Percentiles rank a stretch among this genome's conserved stretches.
Conservation (phyloP, 2,888 invertebrate species). For the Cerastis rubricosa region DNA sequence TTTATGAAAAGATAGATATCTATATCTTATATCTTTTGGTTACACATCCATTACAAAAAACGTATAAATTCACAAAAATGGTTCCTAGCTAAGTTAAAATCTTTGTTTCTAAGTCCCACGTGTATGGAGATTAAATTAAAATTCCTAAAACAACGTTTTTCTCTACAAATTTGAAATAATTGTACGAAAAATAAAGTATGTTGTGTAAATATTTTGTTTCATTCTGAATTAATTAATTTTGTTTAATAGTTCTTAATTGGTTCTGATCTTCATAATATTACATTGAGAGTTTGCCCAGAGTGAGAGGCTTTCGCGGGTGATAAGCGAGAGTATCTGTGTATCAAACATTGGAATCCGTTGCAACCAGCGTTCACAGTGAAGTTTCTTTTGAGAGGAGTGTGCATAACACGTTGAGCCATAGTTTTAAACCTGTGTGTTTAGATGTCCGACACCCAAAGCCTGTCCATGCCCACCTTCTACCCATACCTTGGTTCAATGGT, state of each 20-base stretch:
- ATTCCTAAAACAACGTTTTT: background rate
- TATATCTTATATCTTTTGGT: background rate
- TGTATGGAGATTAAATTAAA: background rate
- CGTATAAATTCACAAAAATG: background rate
- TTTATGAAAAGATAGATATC: background rate
- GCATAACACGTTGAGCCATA: background rate
- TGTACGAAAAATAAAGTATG: constrained; percentile 2
- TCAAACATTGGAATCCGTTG: background rate
- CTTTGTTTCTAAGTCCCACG: background rate
- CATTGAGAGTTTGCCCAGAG: background rate
- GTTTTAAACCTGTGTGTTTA: background rate
- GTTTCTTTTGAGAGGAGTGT: background rate
- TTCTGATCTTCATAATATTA: constrained; percentile 39
- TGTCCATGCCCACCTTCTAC: background rate
- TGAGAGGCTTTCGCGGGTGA: background rate
- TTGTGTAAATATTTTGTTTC: constrained; percentile 33
- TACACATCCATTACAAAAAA: background rate
- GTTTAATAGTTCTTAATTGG: constrained; percentile 26
- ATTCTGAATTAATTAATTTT: constrained; percentile 24
- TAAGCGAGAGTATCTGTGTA: background rate
- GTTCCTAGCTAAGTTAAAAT: background rate
- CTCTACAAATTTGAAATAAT: background rate
- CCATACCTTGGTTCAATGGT: background rate
- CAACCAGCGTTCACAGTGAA: background rate
- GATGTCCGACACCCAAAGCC: background rate